A percentile compares a stretch with the other conserved stretches of the same genome.
Conservation (phyloP, 2,113 vertebrate species). For the Hoplias malabaricus region DNA sequence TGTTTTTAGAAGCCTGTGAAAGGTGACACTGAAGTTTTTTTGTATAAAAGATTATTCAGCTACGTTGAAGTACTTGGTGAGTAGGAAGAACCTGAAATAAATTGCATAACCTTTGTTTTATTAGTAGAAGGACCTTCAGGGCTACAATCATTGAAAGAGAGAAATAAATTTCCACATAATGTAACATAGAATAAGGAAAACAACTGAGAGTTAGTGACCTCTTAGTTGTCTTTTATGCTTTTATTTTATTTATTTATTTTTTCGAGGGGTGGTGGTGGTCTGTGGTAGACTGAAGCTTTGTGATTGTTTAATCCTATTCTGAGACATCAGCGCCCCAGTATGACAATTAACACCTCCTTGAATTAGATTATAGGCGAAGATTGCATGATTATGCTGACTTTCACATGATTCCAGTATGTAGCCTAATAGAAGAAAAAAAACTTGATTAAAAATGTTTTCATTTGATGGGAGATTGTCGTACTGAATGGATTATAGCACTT, state of each 20-base stretch:
- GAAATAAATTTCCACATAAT: neutral
- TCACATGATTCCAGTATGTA: neutral
- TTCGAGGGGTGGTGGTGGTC: no score
- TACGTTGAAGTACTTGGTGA: neutral
- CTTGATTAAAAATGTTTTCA: neutral
- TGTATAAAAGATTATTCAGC: neutral
- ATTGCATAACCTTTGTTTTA: neutral
- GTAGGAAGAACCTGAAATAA: no score
- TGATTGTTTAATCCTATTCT: no score
- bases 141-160: neutral
- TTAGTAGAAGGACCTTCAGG: neutral
- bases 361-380: neutral
- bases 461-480: neutral
- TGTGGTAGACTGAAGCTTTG: no score
- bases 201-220: neutral
- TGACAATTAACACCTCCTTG: neutral
- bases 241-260: no score
- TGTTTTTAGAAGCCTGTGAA: neutral
- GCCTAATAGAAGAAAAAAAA: neutral
- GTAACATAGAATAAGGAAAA: no score
- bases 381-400: neutral
- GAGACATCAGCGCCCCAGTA: neutral
- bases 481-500: neutral
- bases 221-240: no score
- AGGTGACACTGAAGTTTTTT: neutral